Base-by-base conservation (phyloP, 2,888 invertebrate species). In the Achlya flavicornis region DNA sequence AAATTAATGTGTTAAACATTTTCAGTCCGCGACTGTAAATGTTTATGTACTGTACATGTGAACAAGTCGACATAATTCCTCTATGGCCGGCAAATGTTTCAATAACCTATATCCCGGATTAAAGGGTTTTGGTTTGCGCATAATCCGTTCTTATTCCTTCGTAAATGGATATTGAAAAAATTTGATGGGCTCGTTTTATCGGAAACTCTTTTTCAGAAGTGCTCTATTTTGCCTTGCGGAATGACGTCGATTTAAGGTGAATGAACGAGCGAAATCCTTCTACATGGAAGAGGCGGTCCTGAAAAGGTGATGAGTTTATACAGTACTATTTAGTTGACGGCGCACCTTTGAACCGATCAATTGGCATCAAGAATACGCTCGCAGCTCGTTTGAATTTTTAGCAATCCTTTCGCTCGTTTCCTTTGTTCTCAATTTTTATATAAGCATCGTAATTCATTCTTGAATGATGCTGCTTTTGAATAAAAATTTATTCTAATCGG, bases 171-270 rank as follows among this genome's bases (percentile, higher is more conserved):
- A 90, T 91, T 89, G 91, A 90, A 88, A 90, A 91, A 89, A 90
- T 87, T 89, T 89, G 87, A 89, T 89, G 83, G 88, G 83, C 80
- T 79, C 86, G 80, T 88, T 91, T 91, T 90, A 89, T 91, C 87
- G 91, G 84, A 88, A 92, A 87, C 84, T 87, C 89, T 90, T 90
- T 89, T 88, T 87, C 83, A 80, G 86, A 86, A 90, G 86, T 88
- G 87, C 87, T 89, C 90, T 91, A 91, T 90, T 93, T 92, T 89
- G 90, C 89, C 84, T 89, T 79, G 87, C 82, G 81, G 81, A 92
- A 92, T 91, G 90, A 91, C 88, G 87, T 85, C 92, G 87, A 92
- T 92, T 92, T 92, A 92, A 91, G 91, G 89, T 90, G 92, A 92
- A 92, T 90, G 90, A 92, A 92, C 90, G 90, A 91, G 90, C 88